Evolutionary conservation across 2,113 vertebrate genomes (phyloP).

Genomic region (Calyptommatus sinebrachiatus): DNA sequence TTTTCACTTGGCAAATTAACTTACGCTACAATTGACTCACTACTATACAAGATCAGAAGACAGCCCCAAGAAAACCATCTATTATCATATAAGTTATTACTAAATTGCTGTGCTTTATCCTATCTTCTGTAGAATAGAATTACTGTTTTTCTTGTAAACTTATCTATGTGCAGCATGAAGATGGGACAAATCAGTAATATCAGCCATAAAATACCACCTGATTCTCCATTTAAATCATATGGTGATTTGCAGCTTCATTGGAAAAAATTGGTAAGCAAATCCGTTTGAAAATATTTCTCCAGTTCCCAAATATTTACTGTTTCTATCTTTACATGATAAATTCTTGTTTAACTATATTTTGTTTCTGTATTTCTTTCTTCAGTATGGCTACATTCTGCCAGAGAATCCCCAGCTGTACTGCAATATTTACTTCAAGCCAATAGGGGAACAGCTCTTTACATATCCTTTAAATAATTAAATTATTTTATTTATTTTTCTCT

Average conservation of each 20-base stretch:
- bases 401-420: slow-evolving; percentile 75
- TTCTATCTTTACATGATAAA: not conserved
- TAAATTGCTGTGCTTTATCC: slow-evolving; percentile 24
- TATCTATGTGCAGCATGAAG: slow-evolving; percentile 83
- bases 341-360: not conserved
- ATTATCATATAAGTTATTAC: not conserved
- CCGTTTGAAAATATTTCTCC: not conserved
- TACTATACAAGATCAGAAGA: not conserved
- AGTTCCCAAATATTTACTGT: not conserved
- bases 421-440: slow-evolving; percentile 83
- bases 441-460: slow-evolving; percentile 81
- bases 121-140: slow-evolving; percentile 8
- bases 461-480: slow-evolving; percentile 74
- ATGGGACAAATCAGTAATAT: slow-evolving; percentile 85
- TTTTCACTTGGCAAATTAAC: slow-evolving; percentile 12
- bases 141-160: slow-evolving; percentile 22
- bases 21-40: not conserved
- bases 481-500: not conserved
- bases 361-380: slow-evolving; percentile 38
- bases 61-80: not conserved
- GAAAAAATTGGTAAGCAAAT: slow-evolving; percentile 78
- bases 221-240: slow-evolving; percentile 82
- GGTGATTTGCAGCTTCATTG: slow-evolving; percentile 83
- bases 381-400: slow-evolving; percentile 91
- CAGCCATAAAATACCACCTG: slow-evolving; percentile 71